phyloP scores from a whole-genome alignment of 2,797 vertebrate species.

The Oryzias dopingdopingensis region DNA sequence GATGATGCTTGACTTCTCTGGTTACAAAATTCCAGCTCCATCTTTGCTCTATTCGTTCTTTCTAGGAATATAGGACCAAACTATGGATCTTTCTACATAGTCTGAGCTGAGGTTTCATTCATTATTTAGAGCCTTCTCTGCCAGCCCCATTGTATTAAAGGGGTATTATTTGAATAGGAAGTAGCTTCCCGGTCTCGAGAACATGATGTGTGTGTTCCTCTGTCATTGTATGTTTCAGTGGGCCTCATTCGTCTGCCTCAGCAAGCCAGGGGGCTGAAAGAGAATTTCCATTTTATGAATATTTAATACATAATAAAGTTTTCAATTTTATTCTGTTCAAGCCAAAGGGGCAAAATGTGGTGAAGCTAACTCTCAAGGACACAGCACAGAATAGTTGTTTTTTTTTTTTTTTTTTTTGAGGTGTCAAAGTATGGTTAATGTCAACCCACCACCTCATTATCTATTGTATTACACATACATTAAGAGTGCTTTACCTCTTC shows the following conservation, averaged over 20 bases:
- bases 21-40: conserved; percentile 43
- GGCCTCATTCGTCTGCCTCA: conserved; percentile 70
- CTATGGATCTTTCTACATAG: conserved; percentile 72
- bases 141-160: conserved; percentile 71
- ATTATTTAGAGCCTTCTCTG: conserved; percentile 73
- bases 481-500: conserved; percentile 21
- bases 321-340: conserved; percentile 75
- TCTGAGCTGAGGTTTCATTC: conserved; percentile 69
- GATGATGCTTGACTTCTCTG: conserved; percentile 29
- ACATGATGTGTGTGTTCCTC: conserved; percentile 74
- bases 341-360: conserved; percentile 57
- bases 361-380: conserved; percentile 69
- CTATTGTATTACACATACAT: conserved; percentile 41
- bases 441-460: conserved; percentile 35
- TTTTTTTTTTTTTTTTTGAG: conserved; percentile 33
- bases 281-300: conserved; percentile 80
- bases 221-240: conserved; percentile 74
- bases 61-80: conserved; percentile 58
- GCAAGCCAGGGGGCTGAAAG: conserved; percentile 71
- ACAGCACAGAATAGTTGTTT: conserved; percentile 51
- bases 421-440: conserved; percentile 49
- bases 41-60: conserved; percentile 61
- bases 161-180: conserved; percentile 76
- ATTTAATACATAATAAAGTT: conserved; percentile 80
- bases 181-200: conserved; percentile 63